Percentiles rank a stretch among this genome's conserved stretches.
Evolutionary conservation across 1,140 invertebrate species (phyloP).

Genomic region (Drosophila virilis): DNA sequence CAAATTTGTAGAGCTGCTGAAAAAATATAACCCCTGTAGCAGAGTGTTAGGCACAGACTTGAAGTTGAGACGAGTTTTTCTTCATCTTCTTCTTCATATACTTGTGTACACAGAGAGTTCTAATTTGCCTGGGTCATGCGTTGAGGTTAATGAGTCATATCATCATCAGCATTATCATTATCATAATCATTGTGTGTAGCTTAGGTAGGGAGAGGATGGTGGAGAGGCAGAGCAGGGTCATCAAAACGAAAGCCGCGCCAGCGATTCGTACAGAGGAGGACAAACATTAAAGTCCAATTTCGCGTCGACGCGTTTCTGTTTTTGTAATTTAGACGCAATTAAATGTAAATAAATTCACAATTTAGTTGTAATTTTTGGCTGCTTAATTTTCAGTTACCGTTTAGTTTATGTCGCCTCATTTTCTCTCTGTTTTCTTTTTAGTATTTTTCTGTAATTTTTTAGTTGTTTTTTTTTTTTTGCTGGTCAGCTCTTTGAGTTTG

Average conservation of each 20-base stretch:
- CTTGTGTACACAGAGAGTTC: constrained; percentile 52
- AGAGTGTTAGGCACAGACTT: constrained; percentile 34
- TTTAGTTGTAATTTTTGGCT: constrained; percentile 68
- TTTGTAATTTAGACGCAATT: constrained; percentile 79
- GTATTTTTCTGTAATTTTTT: not conserved
- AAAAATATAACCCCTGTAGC: not conserved
- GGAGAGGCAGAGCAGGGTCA: constrained; percentile 20
- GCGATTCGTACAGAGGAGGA: constrained; percentile 5
- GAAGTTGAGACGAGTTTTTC: constrained; percentile 30
- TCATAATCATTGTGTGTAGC: constrained; percentile 45
- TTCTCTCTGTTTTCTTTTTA: constrained; percentile 25
- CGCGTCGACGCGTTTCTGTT: constrained; percentile 45
- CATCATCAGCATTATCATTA: constrained; percentile 72
- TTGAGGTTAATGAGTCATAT: constrained; percentile 81
- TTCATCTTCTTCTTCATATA: constrained; percentile 15
- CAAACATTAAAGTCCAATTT: constrained; percentile 73
- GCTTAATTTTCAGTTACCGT: constrained; percentile 40
- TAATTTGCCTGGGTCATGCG: constrained; percentile 81
- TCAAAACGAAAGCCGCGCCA: constrained; percentile 57
- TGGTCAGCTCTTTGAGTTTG: constrained; percentile 35
- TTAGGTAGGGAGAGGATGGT: not conserved
- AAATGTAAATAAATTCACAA: constrained; percentile 82
- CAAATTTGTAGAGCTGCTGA: too few species aligned
- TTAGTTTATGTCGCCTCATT: constrained; percentile 33
- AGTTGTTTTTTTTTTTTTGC: constrained; percentile 13